Percentiles rank a stretch among this genome's conserved stretches.
Conservation (phyloP, 2,113 vertebrate genomes). For the Rhinolophus ferrumequinum region DNA sequence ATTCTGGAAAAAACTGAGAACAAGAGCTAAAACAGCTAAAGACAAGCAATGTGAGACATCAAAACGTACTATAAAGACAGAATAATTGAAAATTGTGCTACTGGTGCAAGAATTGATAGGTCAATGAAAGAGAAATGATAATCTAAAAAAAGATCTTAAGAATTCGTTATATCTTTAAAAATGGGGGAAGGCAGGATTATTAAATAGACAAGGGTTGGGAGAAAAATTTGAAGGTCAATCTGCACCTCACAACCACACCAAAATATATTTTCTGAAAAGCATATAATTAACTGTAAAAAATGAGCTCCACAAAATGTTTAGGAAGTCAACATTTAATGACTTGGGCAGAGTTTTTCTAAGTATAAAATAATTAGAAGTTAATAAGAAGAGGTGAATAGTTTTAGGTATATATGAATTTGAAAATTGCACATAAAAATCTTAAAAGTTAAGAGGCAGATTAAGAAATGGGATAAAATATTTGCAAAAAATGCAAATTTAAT, state of each 20-base stretch:
- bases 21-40: background rate
- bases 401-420: background rate
- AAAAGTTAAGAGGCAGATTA: slow-evolving; percentile 1
- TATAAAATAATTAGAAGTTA: slow-evolving; percentile 47
- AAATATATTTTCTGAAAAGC: slow-evolving; percentile 15
- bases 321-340: slow-evolving; percentile 46
- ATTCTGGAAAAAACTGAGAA: slow-evolving; percentile 26
- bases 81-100: background rate
- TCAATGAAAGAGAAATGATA: background rate
- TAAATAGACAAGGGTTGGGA: background rate
- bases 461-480: slow-evolving; percentile 29
- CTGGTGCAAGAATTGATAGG: background rate
- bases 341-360: slow-evolving; percentile 28
- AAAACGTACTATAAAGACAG: background rate
- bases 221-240: background rate
- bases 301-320: background rate
- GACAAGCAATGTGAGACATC: background rate
- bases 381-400: slow-evolving; percentile 21
- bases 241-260: background rate
- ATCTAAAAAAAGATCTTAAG: background rate
- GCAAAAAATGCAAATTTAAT: background rate
- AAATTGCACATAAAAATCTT: background rate
- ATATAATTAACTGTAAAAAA: slow-evolving; percentile 5
- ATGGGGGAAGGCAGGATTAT: background rate
- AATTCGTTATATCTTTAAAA: background rate